Percentiles rank a stretch among this genome's conserved stretches.
Conservation (phyloP, 2,113 vertebrate species). For the Melanotaenia duboulayi region DNA sequence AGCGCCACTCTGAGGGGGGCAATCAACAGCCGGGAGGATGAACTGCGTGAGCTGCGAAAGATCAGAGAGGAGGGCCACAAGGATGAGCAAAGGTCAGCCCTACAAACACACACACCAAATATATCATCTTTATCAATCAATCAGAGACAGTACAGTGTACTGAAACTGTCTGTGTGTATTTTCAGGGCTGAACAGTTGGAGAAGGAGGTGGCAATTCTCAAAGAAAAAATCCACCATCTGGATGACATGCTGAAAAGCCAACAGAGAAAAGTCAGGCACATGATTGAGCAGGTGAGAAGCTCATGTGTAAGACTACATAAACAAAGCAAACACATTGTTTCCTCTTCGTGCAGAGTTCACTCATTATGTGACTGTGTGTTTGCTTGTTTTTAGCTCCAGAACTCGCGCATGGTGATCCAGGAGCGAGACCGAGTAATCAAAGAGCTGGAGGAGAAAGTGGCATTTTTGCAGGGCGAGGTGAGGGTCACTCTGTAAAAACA, state of each 20-base stretch:
- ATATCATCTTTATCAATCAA: neutral
- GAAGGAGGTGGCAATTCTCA: conserved; percentile 89
- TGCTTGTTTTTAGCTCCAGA: conserved; percentile 87
- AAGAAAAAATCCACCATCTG: conserved; percentile 94
- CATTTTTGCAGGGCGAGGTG: conserved; percentile 93
- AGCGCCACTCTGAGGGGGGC: conserved; percentile 83
- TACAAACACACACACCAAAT: neutral
- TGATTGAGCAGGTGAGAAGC: conserved; percentile 93
- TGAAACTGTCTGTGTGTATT: conserved; percentile 34
- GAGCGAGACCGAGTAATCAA: conserved; percentile 89
- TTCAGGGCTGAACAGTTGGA: conserved; percentile 87
- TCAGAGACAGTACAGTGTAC: neutral
- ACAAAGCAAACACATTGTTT: conserved; percentile 3
- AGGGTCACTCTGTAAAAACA: conserved; percentile 5
- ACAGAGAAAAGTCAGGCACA: conserved; percentile 94
- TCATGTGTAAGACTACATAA: conserved; percentile 10
- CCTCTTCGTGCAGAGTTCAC: conserved; percentile 48
- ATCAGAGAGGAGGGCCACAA: conserved; percentile 80
- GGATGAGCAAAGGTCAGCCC: conserved; percentile 85
- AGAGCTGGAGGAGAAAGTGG: conserved; percentile 91
- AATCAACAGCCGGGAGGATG: conserved; percentile 82
- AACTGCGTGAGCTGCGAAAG: conserved; percentile 82
- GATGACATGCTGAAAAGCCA: conserved; percentile 97
- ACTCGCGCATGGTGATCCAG: conserved; percentile 92
- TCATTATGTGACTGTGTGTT: conserved; percentile 45